Evolutionary conservation across 2,113 vertebrate genomes (phyloP).

Genomic region (Salvator merianae): DNA sequence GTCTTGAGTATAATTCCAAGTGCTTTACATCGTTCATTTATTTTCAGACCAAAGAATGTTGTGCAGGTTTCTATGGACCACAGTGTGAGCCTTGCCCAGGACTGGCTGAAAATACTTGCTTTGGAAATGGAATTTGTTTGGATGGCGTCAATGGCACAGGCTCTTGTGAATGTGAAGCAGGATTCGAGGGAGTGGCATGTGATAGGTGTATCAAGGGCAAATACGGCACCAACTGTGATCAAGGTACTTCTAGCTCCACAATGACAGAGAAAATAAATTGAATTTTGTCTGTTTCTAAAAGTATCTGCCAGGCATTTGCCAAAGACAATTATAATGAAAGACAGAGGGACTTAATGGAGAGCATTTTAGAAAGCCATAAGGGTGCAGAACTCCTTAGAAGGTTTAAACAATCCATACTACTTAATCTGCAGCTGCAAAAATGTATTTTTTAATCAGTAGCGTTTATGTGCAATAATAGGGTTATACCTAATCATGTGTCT

Average conservation of each 20-base stretch:
- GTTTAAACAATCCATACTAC: not conserved
- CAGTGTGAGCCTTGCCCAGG: constrained; percentile 91
- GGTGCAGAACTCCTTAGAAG: not conserved
- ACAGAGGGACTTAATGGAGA: not conserved
- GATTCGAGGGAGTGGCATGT: constrained; percentile 86
- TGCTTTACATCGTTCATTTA: constrained; percentile 10
- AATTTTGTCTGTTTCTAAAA: not conserved
- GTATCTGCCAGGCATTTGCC: not conserved
- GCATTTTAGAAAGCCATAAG: not conserved
- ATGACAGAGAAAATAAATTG: too few relatives aligned
- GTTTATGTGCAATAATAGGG: too few relatives aligned
- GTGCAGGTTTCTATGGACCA: constrained; percentile 83
- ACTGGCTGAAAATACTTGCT: constrained; percentile 72
- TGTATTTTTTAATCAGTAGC: not conserved
- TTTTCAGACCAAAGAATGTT: constrained; percentile 82
- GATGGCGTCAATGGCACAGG: constrained; percentile 85
- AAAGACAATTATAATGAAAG: not conserved
- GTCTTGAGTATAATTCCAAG: not conserved
- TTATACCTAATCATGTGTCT: too few relatives aligned
- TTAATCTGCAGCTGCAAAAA: not conserved
- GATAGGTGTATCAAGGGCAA: constrained; percentile 79
- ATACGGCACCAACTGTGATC: constrained; percentile 86
- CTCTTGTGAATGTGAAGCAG: constrained; percentile 75
- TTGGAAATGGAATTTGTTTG: constrained; percentile 81
- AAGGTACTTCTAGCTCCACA: constrained; percentile 73